Evolutionary conservation across 2,888 invertebrate genomes (phyloP), one percentile per base, ranked within the genome.

Genomic region (Melanophora roralis): DNA sequence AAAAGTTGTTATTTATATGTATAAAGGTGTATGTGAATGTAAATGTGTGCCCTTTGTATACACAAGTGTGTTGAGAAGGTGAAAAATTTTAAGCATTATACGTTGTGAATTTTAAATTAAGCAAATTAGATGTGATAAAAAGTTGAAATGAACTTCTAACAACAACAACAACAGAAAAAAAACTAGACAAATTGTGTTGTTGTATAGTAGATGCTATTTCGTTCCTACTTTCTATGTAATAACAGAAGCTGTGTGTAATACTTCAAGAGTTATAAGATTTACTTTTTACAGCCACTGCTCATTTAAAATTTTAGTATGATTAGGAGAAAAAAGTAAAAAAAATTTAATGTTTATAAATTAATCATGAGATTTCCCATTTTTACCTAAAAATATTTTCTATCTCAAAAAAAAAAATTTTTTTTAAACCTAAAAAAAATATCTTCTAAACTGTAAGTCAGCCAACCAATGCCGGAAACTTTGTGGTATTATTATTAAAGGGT

Each of bases 291-390:
- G 14, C 34, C 23, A 11, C 36, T 36, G n/a, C 21, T 11, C 11
- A 51, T 27, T 40, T 40, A 2, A 12, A 49, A 11, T 45, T 45
- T 8, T 11, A 14, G 43, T 21, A 36, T 47, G 16, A 36, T 57
- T 14, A n/a, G 38, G 40, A 38, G 16, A 14, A 64, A 64, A 55
- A 43, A 16, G 16, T 16, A 23, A 57, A 57, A 45, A 34, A 51
- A 53, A 76, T 80, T 80, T 82, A 81, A 81, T 81, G 79, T 81
- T 82, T 82, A 81, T 81, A 81, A 82, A 82, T 82, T 81, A 82
- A 81, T 74, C 82, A 82, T 78, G 81, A 82, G 81, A 71, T 77
- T 81, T 80, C 77, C 80, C 57, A 77, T 73, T 67, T 72, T 77
- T 51, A 71, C 6, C 38, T 65, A 36, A 67, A 79, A 71, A 67